Evolutionary conservation across 2,888 invertebrate genomes (phyloP), one percentile per base, ranked within the genome.

Genomic region (Suillia variegata): DNA sequence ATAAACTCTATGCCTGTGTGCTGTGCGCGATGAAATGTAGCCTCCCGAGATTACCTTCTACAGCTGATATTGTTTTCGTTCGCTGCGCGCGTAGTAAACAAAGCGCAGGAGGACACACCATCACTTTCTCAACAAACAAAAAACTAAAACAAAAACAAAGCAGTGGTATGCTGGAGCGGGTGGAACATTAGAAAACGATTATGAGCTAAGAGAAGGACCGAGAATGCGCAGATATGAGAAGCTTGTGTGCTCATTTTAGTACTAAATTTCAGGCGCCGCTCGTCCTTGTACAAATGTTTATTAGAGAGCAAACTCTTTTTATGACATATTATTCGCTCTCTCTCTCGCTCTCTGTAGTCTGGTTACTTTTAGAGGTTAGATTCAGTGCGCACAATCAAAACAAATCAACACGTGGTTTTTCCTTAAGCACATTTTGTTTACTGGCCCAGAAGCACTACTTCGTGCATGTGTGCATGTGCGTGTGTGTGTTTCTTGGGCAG

Each of bases 331-430:
- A n/a, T 17, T 20, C 18, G 6, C 45, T 17, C 20, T 45, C 17
- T 4, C n/a, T 38, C 8, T 13, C 6, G 45, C 17, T 26, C 33
- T 21, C 55, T 10, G 13, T 21, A 21, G 26, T 54, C 53, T 22
- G 20, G 31, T 20, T 69, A 66, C 47, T 63, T 69, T 60, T 54
- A 64, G 66, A 69, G 65, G 63, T 72, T 65, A 70, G 72, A 66
- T n/a, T n/a, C 45, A 48, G 6, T 76, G 80, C 79, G 79, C 81
- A 80, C 64, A 78, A 76, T 76, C 77, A 74, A 73, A 75, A 74
- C 77, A 80, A 79, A 78, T 79, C 79, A 80, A 80, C 79, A 80
- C 79, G 79, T 80, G 79, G 79, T 80, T 80, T 75, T 70, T 61
- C 66, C 64, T 56, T 22, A 12, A 10, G 38, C 34, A 42, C n/a